Evolutionary conservation across 30 jellyfish, hydroid and myxozoan species (phyloP), one percentile per base, ranked within the genome.

Genomic region (Aurelia aurita): DNA sequence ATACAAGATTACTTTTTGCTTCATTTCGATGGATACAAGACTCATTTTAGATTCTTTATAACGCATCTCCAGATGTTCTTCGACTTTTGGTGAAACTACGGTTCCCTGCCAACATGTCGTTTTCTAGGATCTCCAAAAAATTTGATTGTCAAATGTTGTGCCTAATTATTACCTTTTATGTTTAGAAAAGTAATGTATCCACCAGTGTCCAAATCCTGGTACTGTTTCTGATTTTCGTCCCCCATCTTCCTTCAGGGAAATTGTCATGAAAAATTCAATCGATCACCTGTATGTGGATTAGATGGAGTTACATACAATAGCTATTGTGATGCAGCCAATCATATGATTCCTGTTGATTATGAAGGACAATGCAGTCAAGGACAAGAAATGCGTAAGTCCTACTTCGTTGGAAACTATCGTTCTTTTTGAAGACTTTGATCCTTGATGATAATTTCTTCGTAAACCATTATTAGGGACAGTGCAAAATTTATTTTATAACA

Each of bases 281-380:
- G 58, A 47, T 29, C 88, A 1, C 82, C 90, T 8, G 93, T 91
- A 0, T 91, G 98, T 81, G 98, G 98, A 3, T 67, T 76, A 16
- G 98, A 91, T 80, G 93, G 96, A 2, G 96, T 85, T 7, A 85
- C 98, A 9, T 91, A 91, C 68, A 60, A 53, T 53, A 85, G 80
- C 69, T 49, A 70, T 47, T 91, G 98, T 75, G 93, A 81, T 3
- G 95, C 95, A 23, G 83, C 85, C 18, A 49, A 67, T 8, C 70
- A 77, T n/a, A 70, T 79, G 72, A 79, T 89, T 26, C 91, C 90
- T 26, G 91, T 86, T 31, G 98, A 91, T 80, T 85, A 85, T 73
- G 82, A 49, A 28, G 96, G 96, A 10, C 84, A 85, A 54, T 91
- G 98, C 60, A 35, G 25, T 28, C 35, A 15, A 28, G 55, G 66